phyloP scores from a whole-genome alignment of 2,888 invertebrate genomes.

The Coleophora flavipennella region DNA sequence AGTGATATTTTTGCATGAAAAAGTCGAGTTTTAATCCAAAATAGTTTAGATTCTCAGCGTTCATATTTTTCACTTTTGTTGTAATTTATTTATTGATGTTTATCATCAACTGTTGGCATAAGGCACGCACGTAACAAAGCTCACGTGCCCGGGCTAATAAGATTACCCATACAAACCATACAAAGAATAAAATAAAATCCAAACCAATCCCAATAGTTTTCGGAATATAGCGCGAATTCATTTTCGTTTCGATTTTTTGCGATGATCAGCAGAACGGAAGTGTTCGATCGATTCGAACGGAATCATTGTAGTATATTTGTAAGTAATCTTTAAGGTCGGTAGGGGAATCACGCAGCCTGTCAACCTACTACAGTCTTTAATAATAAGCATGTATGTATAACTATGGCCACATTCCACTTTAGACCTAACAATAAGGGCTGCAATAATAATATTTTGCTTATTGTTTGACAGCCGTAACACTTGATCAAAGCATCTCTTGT shows the following conservation, averaged over 20 bases:
- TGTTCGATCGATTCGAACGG: constrained; percentile 27
- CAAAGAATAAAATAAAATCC: constrained; percentile 9
- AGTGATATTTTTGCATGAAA: too few relatives aligned
- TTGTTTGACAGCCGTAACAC: too few relatives aligned
- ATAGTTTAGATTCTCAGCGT: too few relatives aligned
- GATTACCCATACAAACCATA: constrained; percentile 29
- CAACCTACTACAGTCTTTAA: too few relatives aligned
- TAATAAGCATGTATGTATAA: too few relatives aligned
- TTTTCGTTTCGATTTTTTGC: constrained; percentile 30
- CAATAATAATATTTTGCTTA: too few relatives aligned
- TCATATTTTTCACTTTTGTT: too few relatives aligned
- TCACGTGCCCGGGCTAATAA: constrained; percentile 60
- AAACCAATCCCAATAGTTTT: constrained; percentile 47
- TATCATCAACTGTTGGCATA: constrained; percentile 24
- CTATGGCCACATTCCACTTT: too few relatives aligned
- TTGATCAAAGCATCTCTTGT: too few relatives aligned
- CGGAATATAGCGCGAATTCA: constrained; percentile 41
- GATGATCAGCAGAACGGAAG: constrained; percentile 36
- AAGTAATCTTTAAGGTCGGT: constrained; percentile 37
- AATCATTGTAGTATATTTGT: constrained; percentile 8
- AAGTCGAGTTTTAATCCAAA: too few relatives aligned
- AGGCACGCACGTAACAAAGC: constrained; percentile 54
- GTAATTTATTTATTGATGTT: too few relatives aligned
- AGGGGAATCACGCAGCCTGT: constrained; percentile 27
- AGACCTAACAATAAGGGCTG: too few relatives aligned